A percentile compares a stretch with the other conserved stretches of the same genome.
Evolutionary conservation across 1,140 invertebrate species (phyloP).

Genomic region (Cotesia vestalis): DNA sequence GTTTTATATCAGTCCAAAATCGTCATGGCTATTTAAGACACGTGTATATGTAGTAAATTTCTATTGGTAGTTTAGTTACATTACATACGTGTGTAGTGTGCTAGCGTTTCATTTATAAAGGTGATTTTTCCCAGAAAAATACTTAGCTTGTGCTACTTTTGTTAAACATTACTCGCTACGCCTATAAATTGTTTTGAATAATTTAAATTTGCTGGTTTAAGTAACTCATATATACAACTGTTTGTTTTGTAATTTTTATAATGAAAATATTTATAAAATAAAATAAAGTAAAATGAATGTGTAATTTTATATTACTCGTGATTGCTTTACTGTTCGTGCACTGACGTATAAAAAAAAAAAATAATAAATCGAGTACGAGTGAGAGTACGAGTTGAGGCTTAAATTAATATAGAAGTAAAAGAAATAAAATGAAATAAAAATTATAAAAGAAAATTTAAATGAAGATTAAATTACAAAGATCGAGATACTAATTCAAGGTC

Average conservation of each 20-base stretch:
- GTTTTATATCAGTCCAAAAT: slow-evolving; percentile 8
- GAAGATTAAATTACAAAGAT: not conserved
- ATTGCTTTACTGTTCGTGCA: no score
- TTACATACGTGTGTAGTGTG: no score
- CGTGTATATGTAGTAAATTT: not conserved
- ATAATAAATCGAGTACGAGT: no score
- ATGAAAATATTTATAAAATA: no score
- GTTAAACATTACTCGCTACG: not conserved
- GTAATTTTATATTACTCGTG: no score
- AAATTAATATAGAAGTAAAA: not conserved
- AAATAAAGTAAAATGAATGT: no score
- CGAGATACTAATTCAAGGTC: slow-evolving; percentile 34
- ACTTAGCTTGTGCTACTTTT: not conserved
- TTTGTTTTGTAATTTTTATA: no score
- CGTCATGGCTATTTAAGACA: not conserved
- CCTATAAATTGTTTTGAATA: not conserved
- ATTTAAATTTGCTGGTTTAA: no score
- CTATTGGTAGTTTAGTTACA: no score
- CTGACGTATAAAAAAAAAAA: no score
- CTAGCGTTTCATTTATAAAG: no score
- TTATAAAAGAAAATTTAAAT: not conserved
- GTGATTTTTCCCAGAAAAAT: not conserved
- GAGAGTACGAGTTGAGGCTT: not conserved
- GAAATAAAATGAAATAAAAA: not conserved
- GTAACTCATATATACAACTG: no score